Conservation (phyloP, 2,888 invertebrate species). For the Ophioninae sp. region DNA sequence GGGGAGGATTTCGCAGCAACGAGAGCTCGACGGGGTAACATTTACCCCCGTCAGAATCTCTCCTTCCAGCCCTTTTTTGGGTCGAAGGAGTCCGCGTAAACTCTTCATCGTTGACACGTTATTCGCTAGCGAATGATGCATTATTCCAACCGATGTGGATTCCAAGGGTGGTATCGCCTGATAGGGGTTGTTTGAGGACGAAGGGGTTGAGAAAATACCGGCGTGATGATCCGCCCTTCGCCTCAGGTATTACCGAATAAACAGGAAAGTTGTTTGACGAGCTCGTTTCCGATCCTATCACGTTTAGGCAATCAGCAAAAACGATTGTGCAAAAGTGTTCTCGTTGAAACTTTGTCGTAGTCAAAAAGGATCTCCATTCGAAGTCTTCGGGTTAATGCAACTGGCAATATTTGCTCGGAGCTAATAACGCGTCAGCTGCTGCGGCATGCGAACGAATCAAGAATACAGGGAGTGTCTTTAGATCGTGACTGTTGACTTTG, state of each 20-base stretch:
- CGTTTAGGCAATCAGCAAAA: constrained; percentile 26
- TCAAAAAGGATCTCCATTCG: not conserved
- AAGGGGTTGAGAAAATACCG: not conserved
- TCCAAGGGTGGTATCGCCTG: not conserved
- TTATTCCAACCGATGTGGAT: constrained; percentile 13
- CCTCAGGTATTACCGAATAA: constrained; percentile 52
- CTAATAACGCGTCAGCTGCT: constrained; percentile 18
- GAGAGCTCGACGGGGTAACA: constrained; percentile 52
- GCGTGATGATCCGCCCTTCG: constrained; percentile 28
- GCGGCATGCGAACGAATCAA: constrained; percentile 33
- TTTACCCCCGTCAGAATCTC: constrained; percentile 54
- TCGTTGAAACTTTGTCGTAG: constrained; percentile 30
- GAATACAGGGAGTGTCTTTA: constrained; percentile 25
- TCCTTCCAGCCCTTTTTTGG: constrained; percentile 31
- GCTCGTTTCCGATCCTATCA: constrained; percentile 42
- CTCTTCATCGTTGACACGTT: constrained; percentile 54
- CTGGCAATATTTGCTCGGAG: constrained; percentile 71
- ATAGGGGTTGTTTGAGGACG: not conserved
- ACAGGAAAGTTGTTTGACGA: constrained; percentile 57
- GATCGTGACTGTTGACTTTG: constrained; percentile 10
- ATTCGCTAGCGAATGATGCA: constrained; percentile 42
- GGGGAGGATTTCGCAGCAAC: constrained; percentile 42
- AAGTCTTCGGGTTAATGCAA: constrained; percentile 70
- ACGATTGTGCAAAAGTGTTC: constrained; percentile 27
- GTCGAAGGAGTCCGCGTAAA: constrained; percentile 42